Evolutionary conservation across 1,140 invertebrate genomes (phyloP).

Genomic region (Saxidomus purpurata): DNA sequence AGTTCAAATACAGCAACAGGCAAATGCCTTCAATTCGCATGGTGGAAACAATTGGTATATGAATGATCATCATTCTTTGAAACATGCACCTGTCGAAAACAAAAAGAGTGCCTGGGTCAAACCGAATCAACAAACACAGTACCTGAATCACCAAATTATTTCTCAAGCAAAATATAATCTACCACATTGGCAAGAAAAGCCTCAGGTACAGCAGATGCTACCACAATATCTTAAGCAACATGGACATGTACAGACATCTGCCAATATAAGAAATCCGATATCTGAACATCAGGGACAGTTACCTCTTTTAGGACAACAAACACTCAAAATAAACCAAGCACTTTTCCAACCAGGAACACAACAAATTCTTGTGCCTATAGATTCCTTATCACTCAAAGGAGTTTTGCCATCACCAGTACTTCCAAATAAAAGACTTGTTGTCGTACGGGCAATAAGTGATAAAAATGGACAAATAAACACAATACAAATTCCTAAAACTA

Average conservation of each 20-base stretch:
- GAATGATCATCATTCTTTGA: background rate
- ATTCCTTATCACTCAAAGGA: background rate
- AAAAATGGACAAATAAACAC: background rate
- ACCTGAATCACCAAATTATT: background rate
- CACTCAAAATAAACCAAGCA: background rate
- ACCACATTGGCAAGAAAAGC: background rate
- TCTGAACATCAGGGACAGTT: background rate
- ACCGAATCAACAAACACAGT: no score
- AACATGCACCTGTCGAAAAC: background rate
- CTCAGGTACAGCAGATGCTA: background rate
- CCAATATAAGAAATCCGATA: background rate
- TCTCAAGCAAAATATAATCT: no score
- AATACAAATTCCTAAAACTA: background rate
- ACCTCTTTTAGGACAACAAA: background rate
- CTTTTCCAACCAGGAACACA: background rate
- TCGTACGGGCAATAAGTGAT: background rate
- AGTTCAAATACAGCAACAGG: background rate
- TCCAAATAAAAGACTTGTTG: background rate
- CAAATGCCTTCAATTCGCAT: background rate
- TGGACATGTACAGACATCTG: background rate
- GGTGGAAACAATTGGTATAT: background rate
- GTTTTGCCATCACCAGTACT: background rate
- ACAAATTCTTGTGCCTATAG: background rate
- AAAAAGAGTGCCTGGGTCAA: background rate
- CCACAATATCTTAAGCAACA: background rate